Evolutionary conservation across 2,888 invertebrate genomes (phyloP).

Genomic region (Pristionchus maxplancki): DNA sequence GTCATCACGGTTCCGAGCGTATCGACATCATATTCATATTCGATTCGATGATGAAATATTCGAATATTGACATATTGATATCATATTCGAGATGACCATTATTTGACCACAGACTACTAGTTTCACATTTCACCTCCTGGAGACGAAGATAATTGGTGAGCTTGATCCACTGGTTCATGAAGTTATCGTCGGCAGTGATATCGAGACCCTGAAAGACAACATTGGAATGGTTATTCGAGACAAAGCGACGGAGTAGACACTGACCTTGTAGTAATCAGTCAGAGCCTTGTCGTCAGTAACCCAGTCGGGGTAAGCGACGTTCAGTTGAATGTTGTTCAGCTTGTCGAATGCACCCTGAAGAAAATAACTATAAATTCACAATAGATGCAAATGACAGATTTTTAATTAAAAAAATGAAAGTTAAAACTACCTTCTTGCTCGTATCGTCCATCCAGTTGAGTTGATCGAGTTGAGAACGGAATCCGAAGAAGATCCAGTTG

Average conservation of each 20-base stretch:
- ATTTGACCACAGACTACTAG: background rate
- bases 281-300: background rate
- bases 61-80: too few species aligned
- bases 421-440: background rate
- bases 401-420: background rate
- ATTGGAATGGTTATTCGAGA: background rate
- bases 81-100: background rate
- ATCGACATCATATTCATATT: too few species aligned
- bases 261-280: background rate
- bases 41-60: too few species aligned
- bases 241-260: background rate
- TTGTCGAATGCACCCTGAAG: slow-evolving; percentile 24
- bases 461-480: slow-evolving; percentile 73
- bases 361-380: too few species aligned
- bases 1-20: background rate
- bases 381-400: background rate
- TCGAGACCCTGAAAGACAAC: background rate
- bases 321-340: slow-evolving; percentile 39
- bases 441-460: slow-evolving; percentile 61
- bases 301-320: slow-evolving; percentile 37
- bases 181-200: background rate
- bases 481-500: slow-evolving; percentile 56
- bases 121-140: background rate
- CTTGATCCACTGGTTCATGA: slow-evolving; percentile 22
- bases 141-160: background rate